These are phyloP conservation scores for Plecturocebus donacophilus DNA, from an alignment of 2,113 vertebrate genomes.

Conservation along the genomic window DNA sequence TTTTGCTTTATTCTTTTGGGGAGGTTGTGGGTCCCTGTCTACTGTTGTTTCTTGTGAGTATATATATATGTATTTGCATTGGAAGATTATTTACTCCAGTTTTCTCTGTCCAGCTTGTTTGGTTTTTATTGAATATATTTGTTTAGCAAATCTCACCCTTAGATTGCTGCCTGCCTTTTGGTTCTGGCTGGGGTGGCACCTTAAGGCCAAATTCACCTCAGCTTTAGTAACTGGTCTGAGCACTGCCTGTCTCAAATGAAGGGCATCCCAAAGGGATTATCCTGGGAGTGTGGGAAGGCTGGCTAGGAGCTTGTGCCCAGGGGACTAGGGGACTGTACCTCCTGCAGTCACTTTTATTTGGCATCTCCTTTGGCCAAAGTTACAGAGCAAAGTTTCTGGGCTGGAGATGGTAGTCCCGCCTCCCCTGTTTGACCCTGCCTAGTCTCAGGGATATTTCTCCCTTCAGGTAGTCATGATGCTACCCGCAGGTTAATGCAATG, in stretches of 20 bases:
- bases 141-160: neutral
- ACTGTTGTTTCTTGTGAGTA: neutral
- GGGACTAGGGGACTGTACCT: neutral
- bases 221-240: neutral
- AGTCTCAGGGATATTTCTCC: neutral
- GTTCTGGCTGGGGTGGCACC: neutral
- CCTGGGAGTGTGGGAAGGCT: neutral
- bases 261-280: neutral
- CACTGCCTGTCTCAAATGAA: neutral
- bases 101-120: neutral
- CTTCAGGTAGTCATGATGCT: neutral
- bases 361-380: neutral
- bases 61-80: neutral
- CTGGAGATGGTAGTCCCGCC: neutral
- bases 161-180: neutral
- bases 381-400: neutral
- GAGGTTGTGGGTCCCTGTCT: neutral
- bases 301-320: neutral
- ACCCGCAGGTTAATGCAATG: neutral
- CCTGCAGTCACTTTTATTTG: neutral
- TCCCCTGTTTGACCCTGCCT: neutral
- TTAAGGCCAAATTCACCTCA: neutral
- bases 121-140: neutral
- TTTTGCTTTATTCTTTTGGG: neutral
- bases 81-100: neutral